Evolutionary conservation across 2,113 vertebrate species (phyloP).

Genomic region (Xiphophorus maculatus): DNA sequence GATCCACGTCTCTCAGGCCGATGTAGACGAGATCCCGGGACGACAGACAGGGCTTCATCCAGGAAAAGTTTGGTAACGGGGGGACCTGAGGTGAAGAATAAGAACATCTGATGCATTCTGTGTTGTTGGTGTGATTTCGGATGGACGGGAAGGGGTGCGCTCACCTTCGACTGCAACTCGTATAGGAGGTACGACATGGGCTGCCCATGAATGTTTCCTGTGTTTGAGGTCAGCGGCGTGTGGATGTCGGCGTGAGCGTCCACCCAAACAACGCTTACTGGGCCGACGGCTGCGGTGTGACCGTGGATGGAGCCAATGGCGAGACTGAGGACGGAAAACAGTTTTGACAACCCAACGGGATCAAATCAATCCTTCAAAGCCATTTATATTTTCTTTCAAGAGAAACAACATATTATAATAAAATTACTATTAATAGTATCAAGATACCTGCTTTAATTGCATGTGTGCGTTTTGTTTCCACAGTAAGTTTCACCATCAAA

Average conservation of each 20-base stretch:
- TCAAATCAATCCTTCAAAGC: no score
- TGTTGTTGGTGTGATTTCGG: not conserved
- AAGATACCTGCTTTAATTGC: no score
- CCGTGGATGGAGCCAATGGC: slow-evolving; percentile 82
- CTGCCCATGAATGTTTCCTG: slow-evolving; percentile 82
- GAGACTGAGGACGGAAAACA: slow-evolving; percentile 57
- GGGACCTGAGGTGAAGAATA: slow-evolving; percentile 51
- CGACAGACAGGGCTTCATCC: slow-evolving; percentile 77
- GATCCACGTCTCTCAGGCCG: slow-evolving; percentile 82
- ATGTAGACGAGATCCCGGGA: slow-evolving; percentile 79
- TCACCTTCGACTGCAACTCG: slow-evolving; percentile 74
- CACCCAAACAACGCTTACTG: slow-evolving; percentile 80
- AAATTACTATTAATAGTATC: no score
- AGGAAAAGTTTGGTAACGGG: slow-evolving; percentile 75
- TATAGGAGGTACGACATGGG: slow-evolving; percentile 76
- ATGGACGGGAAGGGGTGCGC: not conserved
- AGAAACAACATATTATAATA: no score
- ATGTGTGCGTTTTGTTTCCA: no score
- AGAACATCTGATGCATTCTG: not conserved
- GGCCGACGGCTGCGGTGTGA: slow-evolving; percentile 63
- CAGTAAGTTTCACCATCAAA: no score
- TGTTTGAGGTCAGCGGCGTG: slow-evolving; percentile 76
- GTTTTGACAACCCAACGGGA: not conserved
- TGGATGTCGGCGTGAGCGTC: slow-evolving; percentile 84
- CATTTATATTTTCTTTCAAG: no score